These are phyloP conservation scores for Ammodytes dubius DNA, from an alignment of 2,113 vertebrate species.

Conservation along the genomic window DNA sequence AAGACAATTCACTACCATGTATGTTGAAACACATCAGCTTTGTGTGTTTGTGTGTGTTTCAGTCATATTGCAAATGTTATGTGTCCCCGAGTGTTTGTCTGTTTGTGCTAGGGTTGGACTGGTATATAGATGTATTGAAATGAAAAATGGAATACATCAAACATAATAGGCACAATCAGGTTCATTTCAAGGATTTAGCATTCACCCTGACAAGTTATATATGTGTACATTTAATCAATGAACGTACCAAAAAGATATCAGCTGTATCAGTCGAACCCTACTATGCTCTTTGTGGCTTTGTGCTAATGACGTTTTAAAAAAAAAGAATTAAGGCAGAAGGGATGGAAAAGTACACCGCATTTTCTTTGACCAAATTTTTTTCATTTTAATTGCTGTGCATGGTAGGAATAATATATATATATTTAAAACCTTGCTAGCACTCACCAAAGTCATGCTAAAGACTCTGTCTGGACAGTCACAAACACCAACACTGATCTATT, in stretches of 20 bases:
- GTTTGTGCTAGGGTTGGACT: conserved; percentile 17
- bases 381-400: conserved; percentile 33
- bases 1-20: not conserved
- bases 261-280: conserved; percentile 1
- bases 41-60: conserved; percentile 13
- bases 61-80: not conserved
- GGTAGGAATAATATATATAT: conserved; percentile 7
- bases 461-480: conserved; percentile 32
- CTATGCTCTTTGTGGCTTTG: not conserved
- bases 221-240: not conserved
- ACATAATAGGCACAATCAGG: not conserved
- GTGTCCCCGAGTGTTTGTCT: conserved; percentile 31
- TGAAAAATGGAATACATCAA: not conserved
- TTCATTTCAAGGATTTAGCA: not conserved
- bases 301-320: conserved; percentile 3
- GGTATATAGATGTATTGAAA: not conserved
- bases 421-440: conserved; percentile 34
- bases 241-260: not conserved
- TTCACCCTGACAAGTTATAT: not conserved
- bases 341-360: not conserved
- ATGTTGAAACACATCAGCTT: conserved; percentile 2
- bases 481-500: conserved; percentile 17
- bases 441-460: conserved; percentile 31
- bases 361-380: conserved; percentile 41
- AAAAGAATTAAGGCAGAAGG: not conserved